Percentiles rank a stretch among this genome's conserved stretches.
phyloP scores from a whole-genome alignment of 2,888 invertebrate genomes.

The Scaptomyza caliginosa region DNA sequence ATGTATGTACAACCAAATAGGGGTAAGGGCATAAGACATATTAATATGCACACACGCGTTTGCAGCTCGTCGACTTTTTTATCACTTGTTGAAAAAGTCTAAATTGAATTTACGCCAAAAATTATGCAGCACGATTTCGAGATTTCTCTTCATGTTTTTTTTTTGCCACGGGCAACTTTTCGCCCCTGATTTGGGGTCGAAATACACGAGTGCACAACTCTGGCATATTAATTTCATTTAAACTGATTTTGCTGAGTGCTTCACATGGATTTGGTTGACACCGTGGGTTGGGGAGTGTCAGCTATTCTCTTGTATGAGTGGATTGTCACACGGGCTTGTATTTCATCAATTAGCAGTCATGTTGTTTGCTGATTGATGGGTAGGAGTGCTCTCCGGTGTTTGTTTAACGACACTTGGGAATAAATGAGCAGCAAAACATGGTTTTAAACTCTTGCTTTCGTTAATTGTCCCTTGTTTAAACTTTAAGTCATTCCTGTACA shows the following conservation, averaged over 20 bases:
- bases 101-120: slow-evolving; percentile 73
- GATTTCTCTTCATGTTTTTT: neutral
- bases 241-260: slow-evolving; percentile 53
- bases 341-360: slow-evolving; percentile 36
- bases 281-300: neutral
- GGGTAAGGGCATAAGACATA: slow-evolving; percentile 4
- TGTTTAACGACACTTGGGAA: neutral
- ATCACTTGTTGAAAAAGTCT: slow-evolving; percentile 59
- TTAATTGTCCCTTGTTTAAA: neutral
- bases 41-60: slow-evolving; percentile 54
- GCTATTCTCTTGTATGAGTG: neutral
- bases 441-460: neutral
- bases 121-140: slow-evolving; percentile 50
- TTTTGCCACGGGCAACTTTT: slow-evolving; percentile 16
- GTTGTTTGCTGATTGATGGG: slow-evolving; percentile 21
- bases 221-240: slow-evolving; percentile 64
- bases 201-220: slow-evolving; percentile 38
- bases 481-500: no score
- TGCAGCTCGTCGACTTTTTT: slow-evolving; percentile 24
- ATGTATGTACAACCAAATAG: slow-evolving; percentile 2
- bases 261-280: slow-evolving; percentile 2
- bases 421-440: neutral
- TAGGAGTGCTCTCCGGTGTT: neutral
- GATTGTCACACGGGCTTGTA: slow-evolving; percentile 6
- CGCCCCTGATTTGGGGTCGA: neutral